Percentiles rank a stretch among this genome's conserved stretches.
Evolutionary conservation across 2,113 vertebrate genomes (phyloP).

Genomic region (Chunga burmeisteri): DNA sequence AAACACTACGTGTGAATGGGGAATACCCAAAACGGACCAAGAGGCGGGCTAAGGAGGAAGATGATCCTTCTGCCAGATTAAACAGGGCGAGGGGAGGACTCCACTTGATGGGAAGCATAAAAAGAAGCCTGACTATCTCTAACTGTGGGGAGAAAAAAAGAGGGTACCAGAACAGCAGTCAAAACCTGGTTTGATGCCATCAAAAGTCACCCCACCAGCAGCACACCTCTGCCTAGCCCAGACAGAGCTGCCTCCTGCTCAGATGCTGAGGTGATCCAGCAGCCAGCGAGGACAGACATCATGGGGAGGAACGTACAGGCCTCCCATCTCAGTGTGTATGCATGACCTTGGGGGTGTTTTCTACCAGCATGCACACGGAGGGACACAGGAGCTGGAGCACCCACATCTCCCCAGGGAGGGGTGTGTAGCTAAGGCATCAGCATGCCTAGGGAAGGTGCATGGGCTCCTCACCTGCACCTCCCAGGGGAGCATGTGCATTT

Average conservation of each 20-base stretch:
- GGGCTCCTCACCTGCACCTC: background rate
- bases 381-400: background rate
- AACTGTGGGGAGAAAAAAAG: background rate
- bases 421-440: no score
- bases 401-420: rapidly evolving
- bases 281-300: background rate
- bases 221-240: background rate
- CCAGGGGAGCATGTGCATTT: rapidly evolving
- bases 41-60: background rate
- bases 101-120: background rate
- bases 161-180: background rate
- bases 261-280: rapidly evolving
- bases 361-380: rapidly evolving
- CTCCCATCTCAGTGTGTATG: rapidly evolving
- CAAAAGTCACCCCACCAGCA: background rate
- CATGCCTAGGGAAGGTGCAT: rapidly evolving
- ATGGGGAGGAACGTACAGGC: rapidly evolving
- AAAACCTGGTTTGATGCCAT: background rate
- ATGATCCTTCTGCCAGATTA: background rate
- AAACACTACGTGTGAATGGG: background rate
- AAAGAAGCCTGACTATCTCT: background rate
- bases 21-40: background rate
- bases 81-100: rapidly evolving
- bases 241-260: background rate
- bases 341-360: background rate